A percentile compares a stretch with the other conserved stretches of the same genome.
These are phyloP conservation scores for Drosophila dunni DNA, from an alignment of 1,140 invertebrate genomes.

Conservation along the genomic window DNA sequence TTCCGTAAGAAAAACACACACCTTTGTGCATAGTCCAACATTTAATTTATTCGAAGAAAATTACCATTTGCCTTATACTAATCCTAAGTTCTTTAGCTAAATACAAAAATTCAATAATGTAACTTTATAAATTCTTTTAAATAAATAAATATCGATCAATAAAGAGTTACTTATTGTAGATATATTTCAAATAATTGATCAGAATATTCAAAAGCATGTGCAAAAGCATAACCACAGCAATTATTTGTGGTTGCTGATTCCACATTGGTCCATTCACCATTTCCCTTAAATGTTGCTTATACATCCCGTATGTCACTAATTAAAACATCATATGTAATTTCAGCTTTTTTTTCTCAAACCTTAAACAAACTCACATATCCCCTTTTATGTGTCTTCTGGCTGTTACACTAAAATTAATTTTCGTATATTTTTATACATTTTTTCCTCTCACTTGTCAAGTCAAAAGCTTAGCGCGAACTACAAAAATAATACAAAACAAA, in stretches of 20 bases:
- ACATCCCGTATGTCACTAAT: conserved; percentile 61
- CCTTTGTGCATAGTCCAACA: too few relatives aligned
- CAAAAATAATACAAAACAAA: conserved; percentile 41
- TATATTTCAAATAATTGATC: conserved; percentile 36
- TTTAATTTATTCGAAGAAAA: too few relatives aligned
- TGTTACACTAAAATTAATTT: conserved; percentile 77
- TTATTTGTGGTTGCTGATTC: conserved; percentile 32
- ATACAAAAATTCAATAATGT: background rate
- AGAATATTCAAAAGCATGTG: background rate
- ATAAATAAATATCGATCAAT: background rate
- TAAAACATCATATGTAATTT: conserved; percentile 82
- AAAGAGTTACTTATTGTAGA: background rate
- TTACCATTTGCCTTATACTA: too few relatives aligned
- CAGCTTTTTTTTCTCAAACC: conserved; percentile 53
- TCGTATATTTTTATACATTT: conserved; percentile 74
- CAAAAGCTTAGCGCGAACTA: conserved; percentile 67
- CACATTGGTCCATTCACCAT: conserved; percentile 10
- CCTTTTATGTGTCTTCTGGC: conserved; percentile 2
- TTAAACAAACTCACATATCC: background rate
- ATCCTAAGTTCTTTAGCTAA: too few relatives aligned
- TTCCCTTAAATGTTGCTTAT: conserved; percentile 35
- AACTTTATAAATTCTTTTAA: background rate
- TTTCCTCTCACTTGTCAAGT: conserved; percentile 71
- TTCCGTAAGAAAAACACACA: too few relatives aligned
- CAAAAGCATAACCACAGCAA: conserved; percentile 28